Percentiles rank a stretch among this genome's conserved stretches.
Conservation (phyloP, 2,113 vertebrate genomes). For the Caranx ignobilis region DNA sequence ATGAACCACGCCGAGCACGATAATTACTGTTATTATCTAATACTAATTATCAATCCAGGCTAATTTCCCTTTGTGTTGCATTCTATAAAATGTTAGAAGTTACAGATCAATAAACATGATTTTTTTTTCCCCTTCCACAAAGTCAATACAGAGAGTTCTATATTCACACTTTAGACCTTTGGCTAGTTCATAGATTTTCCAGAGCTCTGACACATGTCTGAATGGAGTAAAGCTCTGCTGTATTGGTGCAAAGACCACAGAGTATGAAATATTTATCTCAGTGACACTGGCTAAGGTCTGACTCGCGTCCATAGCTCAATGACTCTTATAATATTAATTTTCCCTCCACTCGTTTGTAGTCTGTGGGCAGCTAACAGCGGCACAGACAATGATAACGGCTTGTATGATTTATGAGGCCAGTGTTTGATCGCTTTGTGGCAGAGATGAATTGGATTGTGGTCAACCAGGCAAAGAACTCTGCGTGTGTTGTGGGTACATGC, state of each 20-base stretch:
- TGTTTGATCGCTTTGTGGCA: slow-evolving; percentile 58
- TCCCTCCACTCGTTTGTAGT: slow-evolving; percentile 55
- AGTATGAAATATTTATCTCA: slow-evolving; percentile 52
- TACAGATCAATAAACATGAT: slow-evolving; percentile 2
- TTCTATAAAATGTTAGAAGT: slow-evolving; percentile 8
- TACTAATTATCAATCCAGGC: too few relatives aligned
- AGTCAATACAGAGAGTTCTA: slow-evolving; percentile 6
- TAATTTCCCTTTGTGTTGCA: not conserved
- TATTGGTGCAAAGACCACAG: slow-evolving; percentile 19
- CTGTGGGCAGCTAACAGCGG: slow-evolving; percentile 46
- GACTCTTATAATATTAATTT: slow-evolving; percentile 66
- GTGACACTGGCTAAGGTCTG: slow-evolving; percentile 25
- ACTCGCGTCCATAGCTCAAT: slow-evolving; percentile 34
- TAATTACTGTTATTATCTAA: not conserved
- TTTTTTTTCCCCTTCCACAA: not conserved
- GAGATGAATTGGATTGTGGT: slow-evolving; percentile 68
- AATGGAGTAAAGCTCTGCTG: not conserved
- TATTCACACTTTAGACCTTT: not conserved
- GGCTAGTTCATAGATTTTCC: not conserved
- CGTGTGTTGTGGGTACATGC: not conserved
- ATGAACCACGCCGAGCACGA: not conserved
- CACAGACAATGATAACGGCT: slow-evolving; percentile 47
- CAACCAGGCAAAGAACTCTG: slow-evolving; percentile 60
- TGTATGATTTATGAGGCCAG: slow-evolving; percentile 68
- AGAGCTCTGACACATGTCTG: slow-evolving; percentile 10